A percentile compares a stretch with the other conserved stretches of the same genome.
phyloP scores from a whole-genome alignment of 2,888 invertebrate genomes.

The Dryocosmus kuriphilus region DNA sequence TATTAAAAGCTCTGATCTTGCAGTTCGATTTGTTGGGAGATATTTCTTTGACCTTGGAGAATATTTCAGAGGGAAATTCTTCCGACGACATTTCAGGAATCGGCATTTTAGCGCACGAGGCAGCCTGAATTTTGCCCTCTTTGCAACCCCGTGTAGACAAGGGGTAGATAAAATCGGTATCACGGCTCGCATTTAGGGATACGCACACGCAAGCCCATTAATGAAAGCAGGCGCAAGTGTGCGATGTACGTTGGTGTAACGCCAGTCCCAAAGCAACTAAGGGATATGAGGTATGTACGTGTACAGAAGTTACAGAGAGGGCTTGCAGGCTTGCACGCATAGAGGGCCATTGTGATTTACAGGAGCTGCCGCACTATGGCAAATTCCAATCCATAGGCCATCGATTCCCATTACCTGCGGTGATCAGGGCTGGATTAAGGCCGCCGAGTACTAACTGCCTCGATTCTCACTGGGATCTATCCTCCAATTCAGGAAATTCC shows the following conservation, averaged over 20 bases:
- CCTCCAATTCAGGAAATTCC: constrained; percentile 24
- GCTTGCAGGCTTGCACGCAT: constrained; percentile 30
- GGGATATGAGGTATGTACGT: constrained; percentile 4
- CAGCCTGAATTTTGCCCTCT: constrained; percentile 48
- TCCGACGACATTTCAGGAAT: constrained; percentile 29
- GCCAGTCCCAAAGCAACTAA: constrained; percentile 30
- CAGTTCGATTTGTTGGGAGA: too few relatives aligned
- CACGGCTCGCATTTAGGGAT: constrained; percentile 64
- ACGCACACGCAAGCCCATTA: constrained; percentile 66
- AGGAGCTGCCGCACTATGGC: constrained; percentile 47
- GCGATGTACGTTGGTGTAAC: constrained; percentile 43
- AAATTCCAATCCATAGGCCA: constrained; percentile 51
- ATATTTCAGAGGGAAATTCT: constrained; percentile 49
- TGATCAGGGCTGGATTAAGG: constrained; percentile 38
- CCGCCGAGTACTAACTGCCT: constrained; percentile 32
- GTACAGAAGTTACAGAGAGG: constrained; percentile 12
- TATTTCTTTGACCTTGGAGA: constrained; percentile 1
- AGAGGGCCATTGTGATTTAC: constrained; percentile 48
- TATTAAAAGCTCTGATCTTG: too few relatives aligned
- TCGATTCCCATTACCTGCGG: constrained; percentile 52
- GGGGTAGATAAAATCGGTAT: constrained; percentile 72
- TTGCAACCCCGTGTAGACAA: constrained; percentile 54
- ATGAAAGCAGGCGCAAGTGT: constrained; percentile 59
- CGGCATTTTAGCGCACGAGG: constrained; percentile 21
- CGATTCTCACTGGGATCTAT: constrained; percentile 33